Evolutionary conservation across 64 coral and sea anemone genomes (phyloP).

Genomic region (Actinia tenebrosa): DNA sequence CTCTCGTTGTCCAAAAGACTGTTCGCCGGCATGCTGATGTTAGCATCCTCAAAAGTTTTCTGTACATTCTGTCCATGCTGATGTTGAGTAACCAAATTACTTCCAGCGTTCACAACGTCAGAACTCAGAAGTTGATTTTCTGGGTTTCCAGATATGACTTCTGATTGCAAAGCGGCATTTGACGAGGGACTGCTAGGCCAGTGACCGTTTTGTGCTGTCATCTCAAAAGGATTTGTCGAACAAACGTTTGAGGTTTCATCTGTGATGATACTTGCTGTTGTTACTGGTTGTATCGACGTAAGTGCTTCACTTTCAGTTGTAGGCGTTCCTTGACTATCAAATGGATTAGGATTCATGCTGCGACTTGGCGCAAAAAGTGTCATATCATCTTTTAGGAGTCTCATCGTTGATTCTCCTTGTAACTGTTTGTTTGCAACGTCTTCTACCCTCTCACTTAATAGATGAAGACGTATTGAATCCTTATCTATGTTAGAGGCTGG

Average conservation of each 20-base stretch:
- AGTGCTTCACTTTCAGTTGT: neutral
- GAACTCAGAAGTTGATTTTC: neutral
- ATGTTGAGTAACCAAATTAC: neutral
- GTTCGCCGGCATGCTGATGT: neutral
- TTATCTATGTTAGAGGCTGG: neutral
- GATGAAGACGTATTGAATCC: neutral
- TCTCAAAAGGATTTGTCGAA: neutral
- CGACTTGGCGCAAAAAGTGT: conserved; percentile 3
- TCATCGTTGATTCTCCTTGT: neutral
- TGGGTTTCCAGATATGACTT: neutral
- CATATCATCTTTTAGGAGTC: neutral
- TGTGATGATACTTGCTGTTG: neutral
- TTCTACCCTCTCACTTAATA: conserved; percentile 43
- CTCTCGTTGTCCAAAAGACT: neutral
- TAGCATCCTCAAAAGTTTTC: neutral
- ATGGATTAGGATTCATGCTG: neutral
- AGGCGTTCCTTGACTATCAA: neutral
- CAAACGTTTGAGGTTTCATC: neutral
- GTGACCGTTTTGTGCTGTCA: neutral
- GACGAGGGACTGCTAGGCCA: neutral
- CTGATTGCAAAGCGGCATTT: neutral
- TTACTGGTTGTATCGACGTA: neutral
- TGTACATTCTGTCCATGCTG: too few species aligned
- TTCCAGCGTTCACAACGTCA: neutral
- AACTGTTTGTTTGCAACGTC: conserved; percentile 25